Evolutionary conservation across 2,797 vertebrate species (phyloP), one percentile per base, ranked within the genome.

Genomic region (Oreonectes daqikongensis): DNA sequence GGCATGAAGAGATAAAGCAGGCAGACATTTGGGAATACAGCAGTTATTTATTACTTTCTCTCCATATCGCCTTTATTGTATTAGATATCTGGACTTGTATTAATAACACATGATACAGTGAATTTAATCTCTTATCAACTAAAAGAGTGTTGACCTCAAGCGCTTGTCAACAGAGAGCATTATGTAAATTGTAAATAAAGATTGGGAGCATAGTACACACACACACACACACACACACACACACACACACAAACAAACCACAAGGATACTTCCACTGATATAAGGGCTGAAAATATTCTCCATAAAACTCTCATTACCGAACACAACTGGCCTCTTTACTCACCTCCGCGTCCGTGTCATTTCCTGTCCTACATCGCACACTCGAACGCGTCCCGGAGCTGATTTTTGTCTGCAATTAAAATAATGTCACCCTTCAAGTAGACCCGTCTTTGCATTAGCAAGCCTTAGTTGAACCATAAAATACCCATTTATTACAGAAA

Each of bases 331-430:
- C 69, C 32, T 55, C 28, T 66, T 48, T 64, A 18, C 74, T 60
- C n/a, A 50, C 26, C 67, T 53, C 42, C 17, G 15, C 46, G 42
- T 78, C 78, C 69, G 73, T 71, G 65, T 66, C 20, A 10, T 63
- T 77, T 65, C 70, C 74, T 65, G 40, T 79, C 69, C 65, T 48
- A 81, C 59, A 61, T 10, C 50, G 72, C 32, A 81, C 76, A 71
- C 61, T 79, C 9, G 18, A 61, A 20, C 71, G 66, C 65, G 32
- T 69, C 48, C 26, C 63, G 61, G 55, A 82, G 79, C 71, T 28
- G 65, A 66, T 79, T 75, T 60, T 83, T 81, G n/a, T 65, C 53
- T 61, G 63, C 76, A 84, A 83, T 81, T 79, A 83, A 81, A 72
- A 82, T 70, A 73, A 82, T 67, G 73, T 60, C 69, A 82, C 66